phyloP scores from a whole-genome alignment of 1,140 invertebrate genomes.

The Atta colombica region DNA sequence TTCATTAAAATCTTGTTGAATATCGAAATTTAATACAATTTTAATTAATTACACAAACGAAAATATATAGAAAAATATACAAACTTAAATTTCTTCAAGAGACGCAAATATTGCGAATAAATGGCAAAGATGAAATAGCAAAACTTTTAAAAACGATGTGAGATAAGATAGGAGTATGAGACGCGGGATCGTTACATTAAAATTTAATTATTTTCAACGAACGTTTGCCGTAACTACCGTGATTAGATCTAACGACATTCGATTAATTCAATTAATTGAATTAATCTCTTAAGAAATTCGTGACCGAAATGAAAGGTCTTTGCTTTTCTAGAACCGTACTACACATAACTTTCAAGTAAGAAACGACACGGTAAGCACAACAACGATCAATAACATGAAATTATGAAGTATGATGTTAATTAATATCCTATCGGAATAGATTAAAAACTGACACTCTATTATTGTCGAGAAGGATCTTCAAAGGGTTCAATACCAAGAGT shows the following conservation, averaged over 20 bases:
- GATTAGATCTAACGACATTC: background rate
- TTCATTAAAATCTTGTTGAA: background rate
- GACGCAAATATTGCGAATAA: background rate
- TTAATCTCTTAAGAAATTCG: background rate
- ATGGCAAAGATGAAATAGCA: background rate
- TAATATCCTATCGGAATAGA: constrained; percentile 13
- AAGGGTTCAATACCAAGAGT: background rate
- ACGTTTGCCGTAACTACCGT: background rate
- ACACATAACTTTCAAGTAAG: background rate
- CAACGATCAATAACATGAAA: constrained; percentile 23
- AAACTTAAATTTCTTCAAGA: background rate
- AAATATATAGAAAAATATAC: background rate
- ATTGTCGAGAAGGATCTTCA: background rate
- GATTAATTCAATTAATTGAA: constrained; percentile 32
- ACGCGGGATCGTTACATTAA: background rate
- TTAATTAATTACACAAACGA: constrained; percentile 11
- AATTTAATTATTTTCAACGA: constrained; percentile 26
- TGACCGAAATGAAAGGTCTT: background rate
- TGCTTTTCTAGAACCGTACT: background rate
- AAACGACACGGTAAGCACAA: background rate
- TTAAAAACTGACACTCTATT: constrained; percentile 25
- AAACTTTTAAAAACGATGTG: background rate
- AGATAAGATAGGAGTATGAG: background rate
- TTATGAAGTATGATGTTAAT: constrained; percentile 24
- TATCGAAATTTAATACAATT: background rate